These are phyloP conservation scores for Nesogale talazaci DNA, from an alignment of 2,113 vertebrate genomes.

Conservation along the genomic window DNA sequence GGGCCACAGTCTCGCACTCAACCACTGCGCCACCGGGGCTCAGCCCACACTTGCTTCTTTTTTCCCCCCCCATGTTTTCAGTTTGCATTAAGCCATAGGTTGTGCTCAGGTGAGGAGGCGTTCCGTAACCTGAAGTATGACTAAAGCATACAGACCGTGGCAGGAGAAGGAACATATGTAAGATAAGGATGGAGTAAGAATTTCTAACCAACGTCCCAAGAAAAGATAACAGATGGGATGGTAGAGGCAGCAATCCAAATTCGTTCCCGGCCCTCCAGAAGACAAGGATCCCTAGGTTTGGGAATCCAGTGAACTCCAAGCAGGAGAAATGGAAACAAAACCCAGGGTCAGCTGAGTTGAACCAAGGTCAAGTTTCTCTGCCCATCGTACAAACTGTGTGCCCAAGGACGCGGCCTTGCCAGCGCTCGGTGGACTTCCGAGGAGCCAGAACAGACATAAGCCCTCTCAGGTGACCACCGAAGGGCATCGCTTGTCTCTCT, in stretches of 20 bases:
- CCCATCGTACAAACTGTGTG: no score
- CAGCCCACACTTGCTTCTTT: no score
- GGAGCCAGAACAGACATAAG: no score
- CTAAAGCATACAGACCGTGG: background rate
- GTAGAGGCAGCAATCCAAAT: background rate
- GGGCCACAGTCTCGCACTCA: no score
- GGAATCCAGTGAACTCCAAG: background rate
- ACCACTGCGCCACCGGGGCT: no score
- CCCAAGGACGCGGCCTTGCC: no score
- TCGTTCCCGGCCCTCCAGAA: background rate
- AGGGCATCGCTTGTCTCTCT: no score
- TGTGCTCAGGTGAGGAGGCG: slow-evolving; percentile 5
- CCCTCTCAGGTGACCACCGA: no score
- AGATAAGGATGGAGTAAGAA: background rate
- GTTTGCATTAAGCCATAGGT: background rate
- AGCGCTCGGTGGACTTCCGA: no score
- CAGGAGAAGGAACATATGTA: background rate
- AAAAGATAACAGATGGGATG: background rate
- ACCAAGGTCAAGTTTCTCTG: background rate
- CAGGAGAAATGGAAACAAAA: background rate
- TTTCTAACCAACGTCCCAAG: background rate
- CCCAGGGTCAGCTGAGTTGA: background rate
- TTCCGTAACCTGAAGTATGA: background rate
- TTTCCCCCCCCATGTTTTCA: no score
- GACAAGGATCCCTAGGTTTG: background rate